Evolutionary conservation across 2,888 invertebrate species (phyloP), one percentile per base, ranked within the genome.

Genomic region (Heliconius hortense): DNA sequence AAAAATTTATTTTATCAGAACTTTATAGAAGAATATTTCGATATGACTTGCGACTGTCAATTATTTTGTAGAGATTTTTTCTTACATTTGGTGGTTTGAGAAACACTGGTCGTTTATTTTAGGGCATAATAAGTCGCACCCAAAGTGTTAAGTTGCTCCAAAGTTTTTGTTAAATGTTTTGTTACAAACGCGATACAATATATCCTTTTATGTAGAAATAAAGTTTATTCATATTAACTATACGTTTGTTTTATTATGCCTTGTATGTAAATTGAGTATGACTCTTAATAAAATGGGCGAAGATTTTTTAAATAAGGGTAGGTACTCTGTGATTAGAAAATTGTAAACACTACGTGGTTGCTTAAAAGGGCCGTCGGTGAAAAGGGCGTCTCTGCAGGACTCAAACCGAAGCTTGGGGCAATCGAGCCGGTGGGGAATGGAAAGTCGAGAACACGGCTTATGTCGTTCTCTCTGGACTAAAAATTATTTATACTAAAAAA

Each of bases 101-200:
- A 93, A 94, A 93, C 93, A 93, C 93, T 94, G 93, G 88, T 92
- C 93, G 82, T 80, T 81, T 81, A 82, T 90, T 89, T 89, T 90
- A 91, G 88, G 88, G 89, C 89, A 89, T 91, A 91, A 90, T 90
- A 89, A 88, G 90, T 91, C 89, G 88, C 88, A 91, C 87, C 92
- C 90, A 92, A 93, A 92, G 91, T 88, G 89, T 91, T 89, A 87
- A 88, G 89, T 91, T 86, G 89, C 91, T 91, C 92, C 93, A 93
- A 93, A 93, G 93, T 92, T 89, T 90, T 92, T 92, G 92, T 93
- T 93, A 88, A 92, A 90, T 91, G 91, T 92, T 93, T 89, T 92
- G 92, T 92, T 92, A 89, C 84, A 86, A 89, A 86, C 88, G 87
- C 86, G 87, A 87, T 91, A 89, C 85, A 86, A 85, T 89, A 86